Evolutionary conservation across 2,797 vertebrate species (phyloP).

Genomic region (Cirrhinus mrigala): DNA sequence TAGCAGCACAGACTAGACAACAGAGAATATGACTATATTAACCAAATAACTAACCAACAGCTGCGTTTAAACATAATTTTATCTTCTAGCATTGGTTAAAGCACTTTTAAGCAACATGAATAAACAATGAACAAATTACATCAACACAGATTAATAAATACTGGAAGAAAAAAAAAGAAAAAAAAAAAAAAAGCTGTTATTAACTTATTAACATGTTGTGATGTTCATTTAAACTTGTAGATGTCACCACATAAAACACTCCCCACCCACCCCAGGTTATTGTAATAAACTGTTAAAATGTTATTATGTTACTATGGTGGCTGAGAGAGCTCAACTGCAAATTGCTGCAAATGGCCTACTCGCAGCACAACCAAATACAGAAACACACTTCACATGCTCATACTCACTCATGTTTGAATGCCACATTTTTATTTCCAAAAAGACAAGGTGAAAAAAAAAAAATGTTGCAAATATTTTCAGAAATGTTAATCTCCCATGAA

Average conservation of each 20-base stretch:
- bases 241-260: background rate
- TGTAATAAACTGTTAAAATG: background rate
- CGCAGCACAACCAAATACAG: too few relatives aligned
- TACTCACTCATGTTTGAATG: too few relatives aligned
- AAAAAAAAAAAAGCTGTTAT: background rate
- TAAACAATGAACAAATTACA: background rate
- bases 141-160: background rate
- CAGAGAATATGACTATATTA: background rate
- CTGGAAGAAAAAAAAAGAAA: too few relatives aligned
- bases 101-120: background rate
- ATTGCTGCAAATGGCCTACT: too few relatives aligned
- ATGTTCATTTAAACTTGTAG: too few relatives aligned
- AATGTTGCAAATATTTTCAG: background rate
- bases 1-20: background rate
- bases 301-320: background rate
- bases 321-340: too few relatives aligned
- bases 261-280: background rate
- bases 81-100: too few relatives aligned
- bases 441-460: background rate
- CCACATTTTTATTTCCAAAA: background rate
- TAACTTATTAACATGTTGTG: too few relatives aligned
- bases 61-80: background rate
- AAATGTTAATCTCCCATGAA: background rate
- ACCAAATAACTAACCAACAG: background rate
- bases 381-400: too few relatives aligned